Evolutionary conservation across 2,797 vertebrate genomes (phyloP).

Genomic region (Oreochromis mossambicus): DNA sequence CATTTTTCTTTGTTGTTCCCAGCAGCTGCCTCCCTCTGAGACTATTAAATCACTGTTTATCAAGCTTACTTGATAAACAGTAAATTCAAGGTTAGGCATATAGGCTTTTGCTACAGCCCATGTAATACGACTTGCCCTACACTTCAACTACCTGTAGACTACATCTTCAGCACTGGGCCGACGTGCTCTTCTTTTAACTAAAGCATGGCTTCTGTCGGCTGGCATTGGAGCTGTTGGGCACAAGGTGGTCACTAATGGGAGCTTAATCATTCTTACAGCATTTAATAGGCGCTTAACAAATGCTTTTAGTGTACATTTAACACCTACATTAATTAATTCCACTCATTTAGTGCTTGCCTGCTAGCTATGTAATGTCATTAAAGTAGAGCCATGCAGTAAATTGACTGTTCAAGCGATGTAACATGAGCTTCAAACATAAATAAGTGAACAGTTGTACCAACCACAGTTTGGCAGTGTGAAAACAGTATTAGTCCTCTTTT

Average conservation of each 20-base stretch:
- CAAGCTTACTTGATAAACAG: background rate
- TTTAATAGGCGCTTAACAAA: slow-evolving; percentile 2
- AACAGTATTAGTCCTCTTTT: background rate
- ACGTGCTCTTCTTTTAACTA: background rate
- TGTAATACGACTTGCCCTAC: background rate
- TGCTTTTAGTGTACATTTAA: slow-evolving; percentile 10
- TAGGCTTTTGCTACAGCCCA: background rate
- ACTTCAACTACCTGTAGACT: background rate
- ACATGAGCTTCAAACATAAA: background rate
- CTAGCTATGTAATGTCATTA: slow-evolving; percentile 22
- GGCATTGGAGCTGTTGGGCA: background rate
- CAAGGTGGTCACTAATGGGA: slow-evolving; percentile 2
- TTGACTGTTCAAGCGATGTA: background rate
- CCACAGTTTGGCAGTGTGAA: background rate
- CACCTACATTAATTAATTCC: slow-evolving; percentile 22
- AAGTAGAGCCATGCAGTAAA: background rate
- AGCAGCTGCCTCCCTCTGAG: background rate
- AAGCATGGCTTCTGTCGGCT: background rate
- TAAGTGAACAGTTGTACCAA: background rate
- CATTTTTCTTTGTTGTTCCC: background rate
- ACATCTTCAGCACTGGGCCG: background rate
- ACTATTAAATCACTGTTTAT: background rate
- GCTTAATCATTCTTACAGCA: background rate
- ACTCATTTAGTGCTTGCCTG: slow-evolving; percentile 17
- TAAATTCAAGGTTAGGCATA: background rate